Evolutionary conservation across 2,113 vertebrate species (phyloP), one percentile per base, ranked within the genome.

Genomic region (western clawed frog (Xenopus tropicalis)): DNA sequence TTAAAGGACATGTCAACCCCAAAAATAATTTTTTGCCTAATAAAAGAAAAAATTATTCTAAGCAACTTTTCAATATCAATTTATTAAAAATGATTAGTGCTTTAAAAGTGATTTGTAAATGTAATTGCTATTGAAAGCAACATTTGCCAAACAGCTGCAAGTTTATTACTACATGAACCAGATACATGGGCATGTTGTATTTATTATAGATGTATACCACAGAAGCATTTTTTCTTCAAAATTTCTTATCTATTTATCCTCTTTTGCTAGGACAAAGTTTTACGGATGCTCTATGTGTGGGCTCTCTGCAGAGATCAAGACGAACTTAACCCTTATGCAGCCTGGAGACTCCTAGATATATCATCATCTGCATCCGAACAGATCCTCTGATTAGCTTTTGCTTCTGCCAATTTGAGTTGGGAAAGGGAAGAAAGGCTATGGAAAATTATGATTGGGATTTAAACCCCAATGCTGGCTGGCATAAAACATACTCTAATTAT

Each of bases 241-340:
- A 7, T 37, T 37, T 9, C 5, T 37, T 37, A 9, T 37, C 29
- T 37, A 5, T 9, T 37, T 4, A 37, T 37, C 10, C 10, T 56
- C 42, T 58, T 42, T 14, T 42, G 14, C n/a, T 85, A 99, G 97
- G 95, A 93, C 19, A 98, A 98, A 84, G 97, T 99, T 3, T 83
- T 96, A 59, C 77, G 93, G 70, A 98, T 97, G 93, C 91, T 97
- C 81, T 96, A 98, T 0, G 94, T 98, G 62, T 99, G 97, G 97
- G 97, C 96, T 0, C 91, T 98, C 14, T 98, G 97, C 88, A 86
- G 96, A 51, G 96, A 99, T 84, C 97, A 97, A 85, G 93, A 95
- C 0, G 96, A 98, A 68, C 92, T 98, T 43, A 94, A 98, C 83
- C 96, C 96, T 0, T 86, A 93, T 0, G 89, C 91, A 0, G 97